Evolutionary conservation across 2,797 vertebrate genomes (phyloP), one percentile per base, ranked within the genome.

Genomic region (Denticeps clupeoides): DNA sequence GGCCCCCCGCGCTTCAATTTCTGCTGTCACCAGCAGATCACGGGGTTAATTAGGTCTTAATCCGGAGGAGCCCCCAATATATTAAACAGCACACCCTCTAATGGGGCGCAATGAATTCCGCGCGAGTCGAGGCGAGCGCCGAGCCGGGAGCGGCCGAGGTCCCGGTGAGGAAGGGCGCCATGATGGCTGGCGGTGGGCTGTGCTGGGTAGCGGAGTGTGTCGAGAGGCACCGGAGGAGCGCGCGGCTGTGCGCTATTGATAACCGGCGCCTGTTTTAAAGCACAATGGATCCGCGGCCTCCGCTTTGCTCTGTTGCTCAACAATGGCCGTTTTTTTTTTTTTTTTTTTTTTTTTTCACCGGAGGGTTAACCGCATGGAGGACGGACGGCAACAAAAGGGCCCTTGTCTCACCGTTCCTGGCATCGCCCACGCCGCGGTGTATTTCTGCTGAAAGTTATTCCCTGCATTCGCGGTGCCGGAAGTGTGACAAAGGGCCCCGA

Each of bases 211-310:
- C 35, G 16, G 16, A 79, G 74, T 79, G 74, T 79, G 78, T 80
- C 75, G 57, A 77, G 68, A 71, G 72, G 70, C 72, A 75, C 78
- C 80, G 79, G 55, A 55, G 70, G 79, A 56, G 65, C 72, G 65
- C 73, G 35, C 75, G 78, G 75, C 81, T 83, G 81, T 40, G 68
- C 67, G 73, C 71, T 66, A 79, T 82, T 84, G 82, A 86, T 86
- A 86, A 84, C 75, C 80, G 59, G 62, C 27, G 63, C 71, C 81
- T 83, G 78, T 79, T 82, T 81, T 80, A 75, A 80, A 81, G 78
- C 75, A 80, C 75, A 80, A 80, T 72, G 74, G 75, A 75, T 63
- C 58, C 53, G 49, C 74, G 75, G 79, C 71, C 72, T n/a, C n/a
- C 75, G 50, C 68, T 70, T 71, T 80, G 83, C 82, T 77, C 72